Evolutionary conservation across 1,140 invertebrate species (phyloP).

Genomic region (Adelges cooleyi): DNA sequence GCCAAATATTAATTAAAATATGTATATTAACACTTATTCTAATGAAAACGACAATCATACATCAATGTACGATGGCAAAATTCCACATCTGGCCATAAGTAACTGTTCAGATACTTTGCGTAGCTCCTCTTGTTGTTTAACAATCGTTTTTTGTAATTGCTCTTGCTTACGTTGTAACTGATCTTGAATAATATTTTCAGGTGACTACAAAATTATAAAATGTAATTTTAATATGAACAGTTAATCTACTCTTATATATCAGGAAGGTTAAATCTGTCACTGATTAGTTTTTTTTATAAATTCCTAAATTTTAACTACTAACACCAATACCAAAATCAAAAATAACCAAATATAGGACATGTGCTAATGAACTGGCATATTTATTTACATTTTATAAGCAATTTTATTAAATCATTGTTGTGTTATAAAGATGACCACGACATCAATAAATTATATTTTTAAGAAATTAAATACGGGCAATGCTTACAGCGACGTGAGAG

Average conservation of each 20-base stretch:
- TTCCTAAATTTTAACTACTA: no score
- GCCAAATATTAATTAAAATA: neutral
- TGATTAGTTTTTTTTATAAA: no score
- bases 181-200: constrained; percentile 40
- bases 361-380: no score
- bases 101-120: constrained; percentile 71
- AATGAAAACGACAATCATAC: constrained; percentile 36
- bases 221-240: no score
- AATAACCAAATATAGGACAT: no score
- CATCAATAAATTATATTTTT: neutral
- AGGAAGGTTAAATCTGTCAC: no score
- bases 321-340: no score
- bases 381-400: no score
- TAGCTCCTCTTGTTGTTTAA: constrained; percentile 74
- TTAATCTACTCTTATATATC: no score
- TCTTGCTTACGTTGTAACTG: constrained; percentile 72
- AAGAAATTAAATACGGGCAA: neutral
- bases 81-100: constrained; percentile 66
- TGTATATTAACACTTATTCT: no score
- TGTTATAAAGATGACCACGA: neutral
- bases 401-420: neutral
- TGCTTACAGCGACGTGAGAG: no score
- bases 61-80: constrained; percentile 53
- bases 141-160: constrained; percentile 69
- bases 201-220: no score